phyloP scores from a whole-genome alignment of 2,797 vertebrate species.

The Limnodromus scolopaceus region DNA sequence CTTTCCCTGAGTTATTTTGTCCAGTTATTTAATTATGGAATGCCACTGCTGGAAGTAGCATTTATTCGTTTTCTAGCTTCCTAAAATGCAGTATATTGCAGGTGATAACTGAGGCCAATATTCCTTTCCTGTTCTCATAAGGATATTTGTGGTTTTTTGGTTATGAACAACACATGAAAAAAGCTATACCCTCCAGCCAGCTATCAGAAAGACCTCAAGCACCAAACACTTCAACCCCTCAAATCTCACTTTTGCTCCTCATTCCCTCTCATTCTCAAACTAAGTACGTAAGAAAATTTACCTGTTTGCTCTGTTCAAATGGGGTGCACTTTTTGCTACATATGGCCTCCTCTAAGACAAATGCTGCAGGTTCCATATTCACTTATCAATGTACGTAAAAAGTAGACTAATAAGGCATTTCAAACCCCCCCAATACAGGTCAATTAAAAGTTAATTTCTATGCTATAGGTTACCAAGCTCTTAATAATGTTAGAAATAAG shows the following conservation, averaged over 20 bases:
- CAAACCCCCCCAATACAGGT: background rate
- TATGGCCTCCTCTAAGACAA: background rate
- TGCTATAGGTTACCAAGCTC: background rate
- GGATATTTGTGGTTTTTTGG: background rate
- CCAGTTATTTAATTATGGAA: background rate
- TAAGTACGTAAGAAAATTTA: background rate
- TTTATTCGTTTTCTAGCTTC: background rate
- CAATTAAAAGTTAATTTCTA: background rate
- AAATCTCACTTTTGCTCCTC: background rate
- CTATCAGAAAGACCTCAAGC: background rate
- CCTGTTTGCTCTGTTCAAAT: background rate
- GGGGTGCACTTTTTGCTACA: background rate
- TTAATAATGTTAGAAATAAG: background rate
- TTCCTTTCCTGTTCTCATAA: background rate
- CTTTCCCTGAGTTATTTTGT: background rate
- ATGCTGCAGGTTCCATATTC: background rate
- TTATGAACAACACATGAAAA: background rate
- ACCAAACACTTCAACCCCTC: accelerated
- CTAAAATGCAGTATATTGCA: background rate
- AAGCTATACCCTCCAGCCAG: background rate
- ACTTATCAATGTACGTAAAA: background rate
- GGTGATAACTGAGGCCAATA: background rate
- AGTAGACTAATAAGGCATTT: background rate
- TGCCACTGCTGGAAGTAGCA: background rate
- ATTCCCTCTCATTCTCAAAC: background rate